phyloP scores from a whole-genome alignment of 2,113 vertebrate genomes.

The Chlorocebus sabaeus region DNA sequence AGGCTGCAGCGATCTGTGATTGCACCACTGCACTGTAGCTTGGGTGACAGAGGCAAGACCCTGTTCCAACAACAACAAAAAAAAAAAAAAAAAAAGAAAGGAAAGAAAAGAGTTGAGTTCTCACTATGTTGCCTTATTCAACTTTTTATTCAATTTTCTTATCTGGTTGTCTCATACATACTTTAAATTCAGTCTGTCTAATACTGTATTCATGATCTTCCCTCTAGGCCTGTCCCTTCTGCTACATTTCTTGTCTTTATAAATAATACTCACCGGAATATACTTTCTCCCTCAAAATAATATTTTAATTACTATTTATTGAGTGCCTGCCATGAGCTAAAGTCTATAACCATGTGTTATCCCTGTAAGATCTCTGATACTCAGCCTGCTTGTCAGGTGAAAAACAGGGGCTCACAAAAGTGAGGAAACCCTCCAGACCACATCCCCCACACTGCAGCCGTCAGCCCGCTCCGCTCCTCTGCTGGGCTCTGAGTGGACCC shows the following conservation, averaged over 20 bases:
- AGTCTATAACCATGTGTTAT: not conserved
- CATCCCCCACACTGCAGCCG: not conserved
- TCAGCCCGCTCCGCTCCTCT: not conserved
- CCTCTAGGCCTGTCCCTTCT: not conserved
- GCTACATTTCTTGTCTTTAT: not conserved
- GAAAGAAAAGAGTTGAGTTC: not conserved
- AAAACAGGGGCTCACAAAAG: not conserved
- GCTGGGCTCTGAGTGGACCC: not conserved
- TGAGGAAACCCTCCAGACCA: not conserved
- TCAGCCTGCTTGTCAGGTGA: not conserved
- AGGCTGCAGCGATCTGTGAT: too few relatives aligned
- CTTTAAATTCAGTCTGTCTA: not conserved
- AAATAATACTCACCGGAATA: not conserved
- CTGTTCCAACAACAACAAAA: too few relatives aligned
- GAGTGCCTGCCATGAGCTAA: not conserved
- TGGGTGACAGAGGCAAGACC: too few relatives aligned
- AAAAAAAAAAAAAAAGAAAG: too few relatives aligned
- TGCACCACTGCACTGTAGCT: too few relatives aligned
- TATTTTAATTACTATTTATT: not conserved
- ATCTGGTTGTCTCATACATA: not conserved
- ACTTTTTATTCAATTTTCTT: not conserved
- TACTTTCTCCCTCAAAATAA: not conserved
- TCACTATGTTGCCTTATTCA: not conserved
- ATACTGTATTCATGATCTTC: not conserved
- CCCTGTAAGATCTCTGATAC: not conserved